These are phyloP conservation scores for Synanthedon andrenaeformis DNA, from an alignment of 2,888 invertebrate species.

Conservation along the genomic window DNA sequence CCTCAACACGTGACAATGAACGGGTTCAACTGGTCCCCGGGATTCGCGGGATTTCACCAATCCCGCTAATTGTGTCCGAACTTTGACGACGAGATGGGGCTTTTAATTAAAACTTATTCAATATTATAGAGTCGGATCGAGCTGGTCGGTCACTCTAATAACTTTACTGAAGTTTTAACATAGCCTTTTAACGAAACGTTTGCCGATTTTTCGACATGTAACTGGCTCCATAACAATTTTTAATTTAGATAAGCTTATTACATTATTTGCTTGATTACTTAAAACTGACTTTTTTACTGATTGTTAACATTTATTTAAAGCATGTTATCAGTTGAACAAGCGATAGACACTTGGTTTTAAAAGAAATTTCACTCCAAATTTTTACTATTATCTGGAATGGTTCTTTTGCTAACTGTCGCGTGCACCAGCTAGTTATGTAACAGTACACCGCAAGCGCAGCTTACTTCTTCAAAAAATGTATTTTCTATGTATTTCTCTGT, in stretches of 20 bases:
- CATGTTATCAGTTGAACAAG: no score
- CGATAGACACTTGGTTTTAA: no score
- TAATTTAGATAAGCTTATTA: constrained; percentile 10
- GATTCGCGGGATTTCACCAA: constrained; percentile 26
- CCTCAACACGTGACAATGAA: constrained; percentile 12
- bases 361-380: no score
- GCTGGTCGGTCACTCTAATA: constrained; percentile 32
- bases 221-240: not conserved
- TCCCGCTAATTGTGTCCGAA: constrained; percentile 50
- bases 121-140: constrained; percentile 44
- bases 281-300: no score
- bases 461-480: no score
- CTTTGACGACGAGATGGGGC: constrained; percentile 34
- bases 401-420: no score
- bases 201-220: constrained; percentile 14
- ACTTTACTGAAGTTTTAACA: constrained; percentile 25
- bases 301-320: no score
- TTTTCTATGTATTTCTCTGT: no score
- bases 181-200: constrained; percentile 14
- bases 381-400: no score
- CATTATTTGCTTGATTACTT: no score
- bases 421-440: no score
- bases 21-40: constrained; percentile 13
- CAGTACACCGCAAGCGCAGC: no score
- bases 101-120: constrained; percentile 66